phyloP scores from a whole-genome alignment of 1,140 invertebrate species.

The Sitodiplosis mosellana region DNA sequence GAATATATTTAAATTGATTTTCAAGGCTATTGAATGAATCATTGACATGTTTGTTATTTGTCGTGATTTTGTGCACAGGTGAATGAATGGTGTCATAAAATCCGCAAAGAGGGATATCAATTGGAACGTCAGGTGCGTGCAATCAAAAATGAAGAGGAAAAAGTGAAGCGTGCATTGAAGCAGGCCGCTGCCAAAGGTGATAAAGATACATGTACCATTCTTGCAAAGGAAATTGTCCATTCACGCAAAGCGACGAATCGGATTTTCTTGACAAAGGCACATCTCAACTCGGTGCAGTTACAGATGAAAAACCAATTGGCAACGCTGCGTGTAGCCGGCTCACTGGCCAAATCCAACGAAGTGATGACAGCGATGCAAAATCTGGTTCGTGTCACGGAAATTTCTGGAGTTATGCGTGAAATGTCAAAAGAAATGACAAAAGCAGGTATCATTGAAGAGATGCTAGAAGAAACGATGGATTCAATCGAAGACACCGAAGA shows the following conservation, averaged over 20 bases:
- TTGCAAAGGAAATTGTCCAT: constrained; percentile 89
- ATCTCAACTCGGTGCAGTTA: constrained; percentile 89
- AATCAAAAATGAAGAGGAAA: constrained; percentile 94
- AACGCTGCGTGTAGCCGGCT: constrained; percentile 74
- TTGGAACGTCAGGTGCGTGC: constrained; percentile 88
- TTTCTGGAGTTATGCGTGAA: constrained; percentile 91
- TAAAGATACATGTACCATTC: constrained; percentile 79
- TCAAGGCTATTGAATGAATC: not conserved
- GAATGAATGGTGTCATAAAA: constrained; percentile 83
- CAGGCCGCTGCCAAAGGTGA: constrained; percentile 93
- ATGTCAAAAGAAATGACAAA: constrained; percentile 99
- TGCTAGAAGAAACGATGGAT: constrained; percentile 97
- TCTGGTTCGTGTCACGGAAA: constrained; percentile 75
- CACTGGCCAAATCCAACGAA: constrained; percentile 82
- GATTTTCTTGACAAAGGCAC: constrained; percentile 91
- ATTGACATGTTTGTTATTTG: too few species aligned
- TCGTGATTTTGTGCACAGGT: constrained; percentile 45
- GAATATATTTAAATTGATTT: constrained; percentile 6
- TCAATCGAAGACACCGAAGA: constrained; percentile 74
- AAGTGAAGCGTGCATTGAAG: constrained; percentile 84
- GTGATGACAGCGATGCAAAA: constrained; percentile 94
- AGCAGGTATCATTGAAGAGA: constrained; percentile 97
- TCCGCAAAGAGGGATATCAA: constrained; percentile 81
- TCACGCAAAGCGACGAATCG: constrained; percentile 79
- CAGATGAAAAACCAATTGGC: constrained; percentile 98